Evolutionary conservation across 2,888 invertebrate genomes (phyloP).

Genomic region (Drosophila differens): DNA sequence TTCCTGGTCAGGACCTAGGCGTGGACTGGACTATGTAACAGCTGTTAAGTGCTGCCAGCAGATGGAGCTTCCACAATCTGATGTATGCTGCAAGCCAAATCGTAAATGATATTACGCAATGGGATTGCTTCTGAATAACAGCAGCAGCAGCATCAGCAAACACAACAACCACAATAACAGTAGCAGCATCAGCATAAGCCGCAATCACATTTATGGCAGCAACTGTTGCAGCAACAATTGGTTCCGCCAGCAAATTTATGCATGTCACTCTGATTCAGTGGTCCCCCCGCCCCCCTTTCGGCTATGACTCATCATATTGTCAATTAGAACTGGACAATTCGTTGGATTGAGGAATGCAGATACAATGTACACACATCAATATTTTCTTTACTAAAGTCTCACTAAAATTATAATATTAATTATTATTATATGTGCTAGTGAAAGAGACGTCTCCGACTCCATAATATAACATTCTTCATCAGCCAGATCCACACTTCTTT

Average conservation of each 20-base stretch:
- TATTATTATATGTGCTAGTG: neutral
- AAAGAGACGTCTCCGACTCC: neutral
- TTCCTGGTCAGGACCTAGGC: constrained; percentile 7
- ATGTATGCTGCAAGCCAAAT: constrained; percentile 57
- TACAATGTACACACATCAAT: no score
- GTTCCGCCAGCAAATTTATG: constrained; percentile 20
- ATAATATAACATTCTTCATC: neutral
- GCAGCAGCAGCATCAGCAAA: constrained; percentile 6
- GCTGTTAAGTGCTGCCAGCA: constrained; percentile 63
- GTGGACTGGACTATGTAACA: constrained; percentile 46
- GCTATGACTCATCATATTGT: constrained; percentile 20
- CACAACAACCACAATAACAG: neutral
- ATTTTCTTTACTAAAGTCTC: neutral
- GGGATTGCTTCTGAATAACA: constrained; percentile 27
- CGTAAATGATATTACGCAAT: constrained; percentile 72
- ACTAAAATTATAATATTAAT: neutral
- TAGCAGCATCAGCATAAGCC: constrained; percentile 1
- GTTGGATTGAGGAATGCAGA: neutral
- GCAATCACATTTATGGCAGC: constrained; percentile 9
- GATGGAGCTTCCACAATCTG: constrained; percentile 37
- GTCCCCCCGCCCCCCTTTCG: neutral
- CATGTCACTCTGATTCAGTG: neutral
- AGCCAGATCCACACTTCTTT: neutral
- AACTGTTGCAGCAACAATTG: constrained; percentile 43
- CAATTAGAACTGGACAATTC: constrained; percentile 31